phyloP scores from a whole-genome alignment of 2,797 vertebrate genomes.

The Choloepus didactylus region DNA sequence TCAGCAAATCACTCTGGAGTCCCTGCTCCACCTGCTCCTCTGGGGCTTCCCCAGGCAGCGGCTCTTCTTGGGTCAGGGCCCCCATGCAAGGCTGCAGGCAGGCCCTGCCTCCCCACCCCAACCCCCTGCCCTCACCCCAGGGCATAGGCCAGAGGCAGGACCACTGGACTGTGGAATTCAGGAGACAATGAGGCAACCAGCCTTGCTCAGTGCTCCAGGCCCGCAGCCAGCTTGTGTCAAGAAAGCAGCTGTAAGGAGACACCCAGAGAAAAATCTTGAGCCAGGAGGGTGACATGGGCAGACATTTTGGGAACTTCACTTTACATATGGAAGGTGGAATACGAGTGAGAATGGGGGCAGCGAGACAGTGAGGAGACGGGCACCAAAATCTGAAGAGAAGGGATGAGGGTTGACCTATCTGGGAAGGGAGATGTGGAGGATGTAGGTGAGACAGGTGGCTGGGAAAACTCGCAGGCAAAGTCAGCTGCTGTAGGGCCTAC shows the following conservation, averaged over 20 bases:
- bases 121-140: background rate
- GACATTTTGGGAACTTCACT: background rate
- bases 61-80: no score
- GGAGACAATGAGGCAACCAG: background rate
- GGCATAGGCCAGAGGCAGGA: background rate
- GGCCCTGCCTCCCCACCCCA: background rate
- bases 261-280: background rate
- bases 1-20: background rate
- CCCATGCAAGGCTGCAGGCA: background rate
- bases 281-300: background rate
- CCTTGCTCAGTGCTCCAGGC: background rate
- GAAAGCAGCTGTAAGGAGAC: background rate
- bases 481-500: background rate
- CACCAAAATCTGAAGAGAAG: background rate
- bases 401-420: background rate
- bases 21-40: background rate
- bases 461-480: background rate
- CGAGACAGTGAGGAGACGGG: background rate
- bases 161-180: background rate
- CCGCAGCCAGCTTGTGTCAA: background rate
- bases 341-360: background rate
- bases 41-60: background rate
- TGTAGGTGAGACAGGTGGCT: background rate
- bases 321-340: background rate
- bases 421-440: background rate